A percentile compares a stretch with the other conserved stretches of the same genome.
phyloP scores from a whole-genome alignment of 2,888 invertebrate genomes.

The Drosophila melanosoma region DNA sequence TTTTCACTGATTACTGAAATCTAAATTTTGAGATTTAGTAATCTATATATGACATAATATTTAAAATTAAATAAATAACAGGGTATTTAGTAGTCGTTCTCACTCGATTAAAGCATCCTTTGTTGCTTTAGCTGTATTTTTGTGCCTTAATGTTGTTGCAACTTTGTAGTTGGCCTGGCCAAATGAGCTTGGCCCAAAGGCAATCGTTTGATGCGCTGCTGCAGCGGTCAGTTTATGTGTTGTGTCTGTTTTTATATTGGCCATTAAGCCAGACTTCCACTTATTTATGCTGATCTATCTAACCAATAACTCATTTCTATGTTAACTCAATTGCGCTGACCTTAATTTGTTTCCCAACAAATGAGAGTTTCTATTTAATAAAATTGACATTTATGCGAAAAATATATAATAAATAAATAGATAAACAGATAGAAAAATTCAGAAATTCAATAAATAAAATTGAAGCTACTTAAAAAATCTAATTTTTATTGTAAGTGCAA shows the following conservation, averaged over 20 bases:
- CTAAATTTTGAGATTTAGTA: background rate
- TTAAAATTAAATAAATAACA: background rate
- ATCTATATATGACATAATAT: background rate
- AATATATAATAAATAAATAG: background rate
- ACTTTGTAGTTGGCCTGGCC: slow-evolving; percentile 2
- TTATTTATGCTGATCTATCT: slow-evolving; percentile 53
- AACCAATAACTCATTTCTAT: slow-evolving; percentile 66
- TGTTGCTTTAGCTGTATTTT: background rate
- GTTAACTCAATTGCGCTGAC: slow-evolving; percentile 44
- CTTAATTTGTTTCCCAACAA: slow-evolving; percentile 37
- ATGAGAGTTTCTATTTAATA: background rate
- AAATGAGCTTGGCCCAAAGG: slow-evolving; percentile 7
- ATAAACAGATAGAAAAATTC: background rate
- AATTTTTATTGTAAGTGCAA: background rate
- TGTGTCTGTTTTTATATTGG: slow-evolving; percentile 31
- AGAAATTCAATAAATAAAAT: background rate
- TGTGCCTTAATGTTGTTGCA: background rate
- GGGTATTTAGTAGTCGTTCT: background rate
- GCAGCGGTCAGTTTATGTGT: slow-evolving; percentile 1
- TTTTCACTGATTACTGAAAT: no score
- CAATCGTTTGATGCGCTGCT: background rate
- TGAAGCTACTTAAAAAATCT: background rate
- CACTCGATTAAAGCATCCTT: background rate
- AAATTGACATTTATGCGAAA: no score
- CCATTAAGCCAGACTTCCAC: background rate